Evolutionary conservation across 2,113 vertebrate genomes (phyloP), one percentile per base, ranked within the genome.

Genomic region (Spea multiplicata): DNA sequence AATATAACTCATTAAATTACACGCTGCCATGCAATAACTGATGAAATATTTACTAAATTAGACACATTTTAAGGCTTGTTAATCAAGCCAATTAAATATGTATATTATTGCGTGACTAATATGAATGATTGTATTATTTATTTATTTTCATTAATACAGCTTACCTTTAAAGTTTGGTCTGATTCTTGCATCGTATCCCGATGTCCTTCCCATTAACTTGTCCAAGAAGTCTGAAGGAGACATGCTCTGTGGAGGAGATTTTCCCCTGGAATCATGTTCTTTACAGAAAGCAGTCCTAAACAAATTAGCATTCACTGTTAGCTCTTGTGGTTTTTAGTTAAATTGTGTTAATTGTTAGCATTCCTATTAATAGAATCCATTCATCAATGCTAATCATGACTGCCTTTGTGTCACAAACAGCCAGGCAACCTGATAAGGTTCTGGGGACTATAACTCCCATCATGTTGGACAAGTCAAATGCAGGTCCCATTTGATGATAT

Each of bases 121-220:
- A 30, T 30, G 30, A 30, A 30, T 30, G 30, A 30, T 30, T 30
- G 30, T 30, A 30, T 30, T 30, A 30, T 30, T 30, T 30, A 52
- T 52, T 52, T 52, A 10, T n/a, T 5, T 57, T 84, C 72, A 83
- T 13, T 47, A 61, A 74, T 14, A 44, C 69, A 82, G 59, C 92
- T 84, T 94, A 97, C 97, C 97, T 97, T 99, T 99, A 88, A 99
- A 99, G 93, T 97, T 98, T 45, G 97, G 97, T 87, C 97, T 93
- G 86, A 99, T 99, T 90, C 97, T 93, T 84, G 97, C 97, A 85
- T 99, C 97, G 81, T 99, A 99, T 53, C 96, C 97, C 0, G 97
- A 99, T 78, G 97, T 99, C 84, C 93, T 94, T 85, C 97, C 97
- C 97, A 98, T 99, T 85, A 98, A 92, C 86, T 98, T 98, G 88